phyloP scores from a whole-genome alignment of 1,140 invertebrate species.

The Nylanderia fulva region DNA sequence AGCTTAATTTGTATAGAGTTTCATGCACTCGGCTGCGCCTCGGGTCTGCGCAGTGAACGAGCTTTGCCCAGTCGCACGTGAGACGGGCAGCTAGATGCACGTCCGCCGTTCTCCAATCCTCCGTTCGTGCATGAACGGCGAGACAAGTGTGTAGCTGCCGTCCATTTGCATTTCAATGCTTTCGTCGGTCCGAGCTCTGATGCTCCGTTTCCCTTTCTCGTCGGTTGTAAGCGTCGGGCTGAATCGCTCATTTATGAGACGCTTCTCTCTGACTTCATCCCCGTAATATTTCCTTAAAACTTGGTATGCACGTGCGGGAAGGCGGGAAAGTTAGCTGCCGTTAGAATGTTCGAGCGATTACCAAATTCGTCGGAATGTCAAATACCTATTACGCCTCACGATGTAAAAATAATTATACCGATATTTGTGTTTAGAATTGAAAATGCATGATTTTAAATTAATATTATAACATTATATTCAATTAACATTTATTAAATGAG shows the following conservation, averaged over 20 bases:
- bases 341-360: background rate
- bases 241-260: constrained; percentile 68
- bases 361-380: background rate
- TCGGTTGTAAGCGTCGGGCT: constrained; percentile 54
- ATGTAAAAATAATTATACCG: background rate
- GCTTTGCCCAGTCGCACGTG: constrained; percentile 59
- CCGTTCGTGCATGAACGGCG: constrained; percentile 45
- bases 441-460: background rate
- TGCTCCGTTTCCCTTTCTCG: constrained; percentile 69
- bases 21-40: constrained; percentile 44
- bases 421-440: background rate
- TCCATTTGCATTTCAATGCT: constrained; percentile 79
- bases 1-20: constrained; percentile 27
- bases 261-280: constrained; percentile 38
- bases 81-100: constrained; percentile 62
- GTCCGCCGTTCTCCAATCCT: constrained; percentile 45
- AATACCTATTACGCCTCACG: background rate
- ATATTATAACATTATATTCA: background rate
- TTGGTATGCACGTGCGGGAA: constrained; percentile 23
- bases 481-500: too few species aligned
- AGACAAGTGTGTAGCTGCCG: constrained; percentile 34
- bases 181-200: constrained; percentile 73
- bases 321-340: constrained; percentile 12
- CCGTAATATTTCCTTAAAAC: constrained; percentile 55
- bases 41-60: constrained; percentile 20